A percentile compares a stretch with the other conserved stretches of the same genome.
phyloP scores from a whole-genome alignment of 2,888 invertebrate species.

The Augiades crinisus region DNA sequence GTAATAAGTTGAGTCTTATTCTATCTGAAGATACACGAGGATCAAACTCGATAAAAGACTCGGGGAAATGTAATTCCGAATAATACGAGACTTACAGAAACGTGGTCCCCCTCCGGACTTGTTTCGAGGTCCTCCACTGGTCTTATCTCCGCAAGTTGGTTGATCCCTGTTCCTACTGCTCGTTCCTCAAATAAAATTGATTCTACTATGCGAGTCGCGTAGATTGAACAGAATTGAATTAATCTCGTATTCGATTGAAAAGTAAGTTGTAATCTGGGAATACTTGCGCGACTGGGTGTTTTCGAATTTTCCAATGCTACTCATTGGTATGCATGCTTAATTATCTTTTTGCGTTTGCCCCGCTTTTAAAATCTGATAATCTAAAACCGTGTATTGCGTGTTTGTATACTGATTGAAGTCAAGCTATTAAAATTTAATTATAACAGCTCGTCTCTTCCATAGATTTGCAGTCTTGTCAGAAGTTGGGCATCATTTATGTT shows the following conservation, averaged over 20 bases:
- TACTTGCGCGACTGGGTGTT: constrained; percentile 28
- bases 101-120: constrained; percentile 46
- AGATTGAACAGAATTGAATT: constrained; percentile 61
- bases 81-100: constrained; percentile 54
- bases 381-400: too few relatives aligned
- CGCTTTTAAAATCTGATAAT: too few relatives aligned
- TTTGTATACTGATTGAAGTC: too few relatives aligned
- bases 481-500: constrained; percentile 24
- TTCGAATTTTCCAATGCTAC: constrained; percentile 23
- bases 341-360: too few relatives aligned
- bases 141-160: constrained; percentile 42
- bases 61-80: constrained; percentile 41
- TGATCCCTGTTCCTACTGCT: constrained; percentile 45
- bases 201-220: constrained; percentile 43
- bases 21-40: constrained; percentile 11
- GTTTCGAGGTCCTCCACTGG: constrained; percentile 41
- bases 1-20: constrained; percentile 11
- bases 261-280: constrained; percentile 45
- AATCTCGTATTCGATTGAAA: constrained; percentile 59
- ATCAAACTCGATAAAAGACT: constrained; percentile 33
- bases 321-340: too few relatives aligned
- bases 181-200: constrained; percentile 54
- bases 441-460: too few relatives aligned
- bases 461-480: neutral
- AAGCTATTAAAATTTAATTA: too few relatives aligned